Conservation (phyloP, 2,113 vertebrate genomes). For the Tachysurus fulvidraco region DNA sequence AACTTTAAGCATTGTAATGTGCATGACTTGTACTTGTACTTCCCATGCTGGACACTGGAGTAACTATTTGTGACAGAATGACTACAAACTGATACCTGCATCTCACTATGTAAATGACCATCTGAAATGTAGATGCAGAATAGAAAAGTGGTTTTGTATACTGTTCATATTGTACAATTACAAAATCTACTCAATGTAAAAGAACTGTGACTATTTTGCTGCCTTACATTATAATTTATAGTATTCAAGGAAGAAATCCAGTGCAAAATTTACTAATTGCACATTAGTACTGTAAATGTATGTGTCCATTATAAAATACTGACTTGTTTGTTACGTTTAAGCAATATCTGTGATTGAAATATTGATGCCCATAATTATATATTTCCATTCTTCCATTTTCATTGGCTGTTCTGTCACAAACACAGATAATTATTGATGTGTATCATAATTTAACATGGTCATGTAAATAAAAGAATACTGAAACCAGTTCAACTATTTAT, state of each 20-base stretch:
- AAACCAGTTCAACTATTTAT: not conserved
- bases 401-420: not conserved
- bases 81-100: conserved; percentile 14
- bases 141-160: not conserved
- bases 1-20: not conserved
- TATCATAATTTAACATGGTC: conserved; percentile 20
- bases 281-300: not conserved
- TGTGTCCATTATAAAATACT: not conserved
- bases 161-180: conserved; percentile 29
- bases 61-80: not conserved
- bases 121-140: conserved; percentile 17
- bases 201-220: not conserved
- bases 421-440: not conserved
- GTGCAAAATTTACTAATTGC: not conserved
- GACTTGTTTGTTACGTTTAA: conserved; percentile 14
- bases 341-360: not conserved
- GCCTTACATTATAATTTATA: not conserved
- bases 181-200: not conserved
- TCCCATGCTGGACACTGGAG: not conserved
- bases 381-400: not conserved
- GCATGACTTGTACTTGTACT: not conserved
- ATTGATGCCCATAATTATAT: not conserved
- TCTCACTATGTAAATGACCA: conserved; percentile 7
- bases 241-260: not conserved
- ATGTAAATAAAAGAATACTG: conserved; percentile 41